A percentile compares a stretch with the other conserved stretches of the same genome.
These are phyloP conservation scores for Tachina fera DNA, from an alignment of 2,888 invertebrate genomes.

Conservation along the genomic window DNA sequence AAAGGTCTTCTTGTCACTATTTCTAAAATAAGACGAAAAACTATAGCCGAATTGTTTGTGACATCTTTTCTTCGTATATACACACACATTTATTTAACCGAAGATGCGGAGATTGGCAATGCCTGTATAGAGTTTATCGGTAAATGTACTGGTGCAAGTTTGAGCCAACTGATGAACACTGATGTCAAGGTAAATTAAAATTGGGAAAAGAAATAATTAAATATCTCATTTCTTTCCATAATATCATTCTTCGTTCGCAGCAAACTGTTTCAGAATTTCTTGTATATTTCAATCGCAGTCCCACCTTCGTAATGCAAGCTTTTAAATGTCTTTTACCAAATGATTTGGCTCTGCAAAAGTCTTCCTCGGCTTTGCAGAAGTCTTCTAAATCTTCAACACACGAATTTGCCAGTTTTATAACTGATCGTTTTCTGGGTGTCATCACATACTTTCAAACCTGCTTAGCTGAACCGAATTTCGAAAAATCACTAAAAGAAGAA, in stretches of 20 bases:
- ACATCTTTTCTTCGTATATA: constrained; percentile 89
- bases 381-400: constrained; percentile 75
- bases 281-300: constrained; percentile 81
- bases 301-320: constrained; percentile 81
- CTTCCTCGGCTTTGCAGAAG: constrained; percentile 55
- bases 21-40: constrained; percentile 78
- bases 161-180: constrained; percentile 85
- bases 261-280: constrained; percentile 82
- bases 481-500: constrained; percentile 87
- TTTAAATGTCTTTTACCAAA: constrained; percentile 78
- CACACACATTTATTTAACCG: constrained; percentile 87
- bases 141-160: constrained; percentile 84
- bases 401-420: constrained; percentile 87
- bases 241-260: constrained; percentile 70
- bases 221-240: background rate
- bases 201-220: background rate
- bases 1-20: constrained; percentile 85
- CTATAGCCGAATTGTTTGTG: constrained; percentile 85
- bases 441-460: constrained; percentile 90
- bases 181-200: constrained; percentile 83
- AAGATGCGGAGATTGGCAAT: constrained; percentile 85
- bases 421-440: constrained; percentile 89
- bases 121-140: constrained; percentile 87
- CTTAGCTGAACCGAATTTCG: constrained; percentile 86
- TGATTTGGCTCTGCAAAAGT: constrained; percentile 62